These are phyloP conservation scores for Buathra laborator DNA, from an alignment of 2,888 invertebrate genomes.

Conservation along the genomic window DNA sequence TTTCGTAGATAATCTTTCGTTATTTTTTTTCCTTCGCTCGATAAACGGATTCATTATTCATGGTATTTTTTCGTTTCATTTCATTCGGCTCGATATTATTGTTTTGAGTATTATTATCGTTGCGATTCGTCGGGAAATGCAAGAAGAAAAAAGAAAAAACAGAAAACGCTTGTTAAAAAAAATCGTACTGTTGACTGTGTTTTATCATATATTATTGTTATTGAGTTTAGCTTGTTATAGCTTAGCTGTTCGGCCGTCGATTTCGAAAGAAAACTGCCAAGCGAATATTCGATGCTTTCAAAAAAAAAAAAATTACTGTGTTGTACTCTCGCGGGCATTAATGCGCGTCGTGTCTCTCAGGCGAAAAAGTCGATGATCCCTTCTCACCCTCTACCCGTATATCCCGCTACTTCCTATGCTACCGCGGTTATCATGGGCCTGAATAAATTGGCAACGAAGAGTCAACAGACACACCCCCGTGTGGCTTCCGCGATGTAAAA, in stretches of 20 bases:
- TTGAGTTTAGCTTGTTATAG: conserved; percentile 72
- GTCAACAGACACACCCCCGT: neutral
- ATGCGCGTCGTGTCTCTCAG: conserved; percentile 32
- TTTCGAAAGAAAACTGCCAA: conserved; percentile 67
- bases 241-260: conserved; percentile 71
- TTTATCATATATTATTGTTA: conserved; percentile 72
- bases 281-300: neutral
- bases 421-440: conserved; percentile 26
- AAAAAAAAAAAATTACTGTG: conserved; percentile 1
- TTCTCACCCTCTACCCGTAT: neutral
- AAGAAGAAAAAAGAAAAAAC: conserved; percentile 12
- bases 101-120: conserved; percentile 1
- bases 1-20: too few species aligned
- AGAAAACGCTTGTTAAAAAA: conserved; percentile 59
- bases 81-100: neutral
- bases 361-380: conserved; percentile 19
- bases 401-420: conserved; percentile 22
- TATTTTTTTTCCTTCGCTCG: neutral
- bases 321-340: neutral
- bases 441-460: conserved; percentile 38
- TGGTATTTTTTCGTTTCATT: conserved; percentile 1
- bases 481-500: conserved; percentile 9
- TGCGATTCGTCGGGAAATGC: conserved; percentile 30
- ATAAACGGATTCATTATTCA: neutral
- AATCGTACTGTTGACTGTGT: conserved; percentile 68